Base-by-base conservation (phyloP, 2,797 vertebrate genomes). In the Cynopterus sphinx region DNA sequence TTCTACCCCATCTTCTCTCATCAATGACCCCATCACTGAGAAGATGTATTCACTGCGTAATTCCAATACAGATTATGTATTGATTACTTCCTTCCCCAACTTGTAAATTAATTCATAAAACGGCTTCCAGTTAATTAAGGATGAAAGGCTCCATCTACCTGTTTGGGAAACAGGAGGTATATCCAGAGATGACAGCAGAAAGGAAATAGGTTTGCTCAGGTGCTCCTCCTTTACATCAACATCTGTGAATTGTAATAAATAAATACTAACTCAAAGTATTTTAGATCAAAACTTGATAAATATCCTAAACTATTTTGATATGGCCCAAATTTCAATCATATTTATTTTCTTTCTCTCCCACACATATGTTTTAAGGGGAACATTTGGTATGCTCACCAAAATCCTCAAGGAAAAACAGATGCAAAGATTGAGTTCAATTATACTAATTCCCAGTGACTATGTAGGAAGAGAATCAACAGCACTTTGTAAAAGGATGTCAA, bases 101-200 rank as follows among this genome's bases (percentile, higher is more conserved):
- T 79, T 94, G 31, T 21, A 65, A 93, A 94, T 94, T 83, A 65
- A 28, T 74, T 96, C 68, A 81, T 84, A 82, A 95, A 26, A 81
- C 17, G 55, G 33, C 79, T 96, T 93, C 31, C 21, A 39, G 22
- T 73, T 97, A 97, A 93, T 97, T 97, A 94, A 61, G 97, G 87
- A 96, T 91, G 83, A 96, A 97, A 97, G 81, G 97, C 97, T 97
- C 97, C 97, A 97, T 93, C 98, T 97, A 96, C 97, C 98, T 97
- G 97, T 96, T 92, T 78, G 84, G 94, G 86, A 49, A 85, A 53
- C 92, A 93, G 82, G 61, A 13, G 65, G 67, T 74, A 36, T 17
- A 4, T 53, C 17, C 59, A 63, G 86, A 79, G 17, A 87, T 0
- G 36, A 68, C 0, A 70, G 75, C 78, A 57, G 11, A 55, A 90